Conservation (phyloP, 2,888 invertebrate genomes). For the Monopis laevigella region DNA sequence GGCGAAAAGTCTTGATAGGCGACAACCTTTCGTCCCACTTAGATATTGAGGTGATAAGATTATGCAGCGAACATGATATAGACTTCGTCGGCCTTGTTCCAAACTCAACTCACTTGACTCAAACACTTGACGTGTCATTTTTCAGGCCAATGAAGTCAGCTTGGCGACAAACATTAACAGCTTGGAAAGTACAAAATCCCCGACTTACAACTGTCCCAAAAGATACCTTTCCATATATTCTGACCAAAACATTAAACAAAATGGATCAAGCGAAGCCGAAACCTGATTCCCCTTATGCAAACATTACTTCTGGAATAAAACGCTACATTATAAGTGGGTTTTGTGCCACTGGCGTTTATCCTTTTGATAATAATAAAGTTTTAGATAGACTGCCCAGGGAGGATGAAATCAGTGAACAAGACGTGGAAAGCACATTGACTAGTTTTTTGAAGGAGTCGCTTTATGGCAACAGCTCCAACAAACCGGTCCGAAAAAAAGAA, state of each 20-base stretch:
- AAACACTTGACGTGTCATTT: slow-evolving; percentile 20
- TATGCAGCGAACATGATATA: slow-evolving; percentile 1
- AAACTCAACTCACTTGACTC: slow-evolving; percentile 16
- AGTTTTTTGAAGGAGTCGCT: too few species aligned
- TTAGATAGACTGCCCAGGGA: too few species aligned
- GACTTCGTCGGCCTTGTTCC: slow-evolving; percentile 4
- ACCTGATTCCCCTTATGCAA: slow-evolving; percentile 7
- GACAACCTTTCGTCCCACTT: not conserved
- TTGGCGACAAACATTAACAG: slow-evolving; percentile 18
- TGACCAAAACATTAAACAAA: slow-evolving; percentile 17
- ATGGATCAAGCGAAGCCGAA: slow-evolving; percentile 16
- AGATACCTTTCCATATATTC: slow-evolving; percentile 4
- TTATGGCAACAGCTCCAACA: not conserved
- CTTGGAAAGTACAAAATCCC: slow-evolving; percentile 17
- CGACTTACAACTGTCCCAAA: not conserved
- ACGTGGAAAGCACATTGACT: too few species aligned
- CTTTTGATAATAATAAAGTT: slow-evolving; percentile 16
- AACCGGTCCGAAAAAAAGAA: not conserved
- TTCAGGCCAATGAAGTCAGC: slow-evolving; percentile 20
- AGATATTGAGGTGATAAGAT: slow-evolving; percentile 2
- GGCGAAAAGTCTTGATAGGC: slow-evolving; percentile 5
- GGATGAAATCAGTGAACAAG: too few species aligned
- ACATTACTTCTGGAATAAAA: slow-evolving; percentile 15
- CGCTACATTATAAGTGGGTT: slow-evolving; percentile 7
- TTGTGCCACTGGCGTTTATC: slow-evolving; percentile 10